These are phyloP conservation scores for Gymnodraco acuticeps DNA, from an alignment of 2,797 vertebrate genomes.

Conservation along the genomic window DNA sequence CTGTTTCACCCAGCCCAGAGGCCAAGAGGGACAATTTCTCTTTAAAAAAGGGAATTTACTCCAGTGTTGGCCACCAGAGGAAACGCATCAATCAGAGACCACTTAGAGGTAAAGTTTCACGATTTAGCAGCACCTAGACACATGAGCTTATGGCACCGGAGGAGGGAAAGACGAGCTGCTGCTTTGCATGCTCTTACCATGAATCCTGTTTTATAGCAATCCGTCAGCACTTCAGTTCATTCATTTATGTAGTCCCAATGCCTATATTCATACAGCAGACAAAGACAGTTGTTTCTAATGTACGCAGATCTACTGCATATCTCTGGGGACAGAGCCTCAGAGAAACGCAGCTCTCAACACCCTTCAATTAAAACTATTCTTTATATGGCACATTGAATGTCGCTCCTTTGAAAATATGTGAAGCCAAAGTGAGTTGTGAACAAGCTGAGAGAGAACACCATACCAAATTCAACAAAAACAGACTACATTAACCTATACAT, in stretches of 20 bases:
- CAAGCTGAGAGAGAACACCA: slow-evolving; percentile 12
- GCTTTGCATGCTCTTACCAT: slow-evolving; percentile 38
- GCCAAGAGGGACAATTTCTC: slow-evolving; percentile 48
- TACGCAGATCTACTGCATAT: slow-evolving; percentile 11
- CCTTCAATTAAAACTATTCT: slow-evolving; percentile 37
- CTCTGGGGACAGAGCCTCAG: slow-evolving; percentile 7
- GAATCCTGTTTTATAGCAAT: slow-evolving; percentile 60
- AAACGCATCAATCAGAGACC: slow-evolving; percentile 63
- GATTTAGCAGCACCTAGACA: slow-evolving; percentile 43
- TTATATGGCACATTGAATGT: slow-evolving; percentile 36
- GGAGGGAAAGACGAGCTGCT: slow-evolving; percentile 19
- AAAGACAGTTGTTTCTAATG: slow-evolving; percentile 47
- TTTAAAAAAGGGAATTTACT: slow-evolving; percentile 59
- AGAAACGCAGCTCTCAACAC: slow-evolving; percentile 38
- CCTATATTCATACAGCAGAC: slow-evolving; percentile 29
- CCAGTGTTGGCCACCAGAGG: slow-evolving; percentile 51
- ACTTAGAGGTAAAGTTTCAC: slow-evolving; percentile 63
- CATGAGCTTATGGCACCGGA: slow-evolving; percentile 44
- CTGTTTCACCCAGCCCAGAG: slow-evolving; percentile 42
- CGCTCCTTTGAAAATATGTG: slow-evolving; percentile 31
- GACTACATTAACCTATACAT: background rate
- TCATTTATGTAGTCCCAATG: slow-evolving; percentile 16
- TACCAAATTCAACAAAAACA: slow-evolving; percentile 9
- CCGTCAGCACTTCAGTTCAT: slow-evolving; percentile 13
- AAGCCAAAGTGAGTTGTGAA: slow-evolving; percentile 25